These are phyloP conservation scores for Bubo scandiacus DNA, from an alignment of 2,113 vertebrate species.

Conservation along the genomic window DNA sequence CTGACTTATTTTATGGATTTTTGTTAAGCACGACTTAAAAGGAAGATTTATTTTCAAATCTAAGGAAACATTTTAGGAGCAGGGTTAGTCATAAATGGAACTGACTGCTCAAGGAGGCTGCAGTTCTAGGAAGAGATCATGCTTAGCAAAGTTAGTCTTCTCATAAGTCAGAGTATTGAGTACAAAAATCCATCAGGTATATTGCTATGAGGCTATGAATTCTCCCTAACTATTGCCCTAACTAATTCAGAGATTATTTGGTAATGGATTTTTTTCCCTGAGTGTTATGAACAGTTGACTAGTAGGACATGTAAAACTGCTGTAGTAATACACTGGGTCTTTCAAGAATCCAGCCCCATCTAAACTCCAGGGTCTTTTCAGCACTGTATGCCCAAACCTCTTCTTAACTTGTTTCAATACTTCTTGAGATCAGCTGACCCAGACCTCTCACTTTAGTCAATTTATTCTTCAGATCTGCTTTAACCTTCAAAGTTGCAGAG, in stretches of 20 bases:
- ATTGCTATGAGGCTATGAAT: neutral
- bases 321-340: neutral
- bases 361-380: neutral
- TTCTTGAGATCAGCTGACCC: neutral
- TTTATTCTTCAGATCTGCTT: neutral
- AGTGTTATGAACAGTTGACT: neutral
- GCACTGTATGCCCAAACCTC: neutral
- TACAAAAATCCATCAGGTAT: neutral
- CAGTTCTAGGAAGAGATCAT: neutral
- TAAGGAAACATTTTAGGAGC: neutral
- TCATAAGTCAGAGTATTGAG: neutral
- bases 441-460: neutral
- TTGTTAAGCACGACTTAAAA: neutral
- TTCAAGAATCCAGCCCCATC: neutral
- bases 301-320: neutral
- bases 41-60: neutral
- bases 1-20: neutral
- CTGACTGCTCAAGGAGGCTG: neutral
- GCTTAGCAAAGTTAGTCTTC: neutral
- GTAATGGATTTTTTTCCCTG: neutral
- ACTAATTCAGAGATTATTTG: neutral
- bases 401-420: neutral
- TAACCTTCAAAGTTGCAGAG: neutral
- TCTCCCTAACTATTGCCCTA: neutral
- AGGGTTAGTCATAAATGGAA: neutral